Base-by-base conservation (phyloP, 2,888 invertebrate species). In the Phengaris arion region DNA sequence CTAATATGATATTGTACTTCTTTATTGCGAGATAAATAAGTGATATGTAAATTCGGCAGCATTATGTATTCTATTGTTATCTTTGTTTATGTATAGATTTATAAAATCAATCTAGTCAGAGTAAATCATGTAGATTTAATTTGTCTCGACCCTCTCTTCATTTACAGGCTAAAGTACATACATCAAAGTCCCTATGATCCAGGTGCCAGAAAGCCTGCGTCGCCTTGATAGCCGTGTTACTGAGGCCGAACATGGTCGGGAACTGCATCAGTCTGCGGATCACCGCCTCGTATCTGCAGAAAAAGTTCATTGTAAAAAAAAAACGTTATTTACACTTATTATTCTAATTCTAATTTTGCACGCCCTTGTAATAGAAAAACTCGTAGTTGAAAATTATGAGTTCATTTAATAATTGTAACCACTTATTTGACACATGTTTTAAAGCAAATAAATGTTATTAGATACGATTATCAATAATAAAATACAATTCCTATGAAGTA, bases 151-250 rank as follows among this genome's bases (percentile, higher is more conserved):
- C 48, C 48, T 35, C 4, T 35, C 4, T 48, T 48, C 6, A 48
- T 48, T 48, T 48, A 48, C 6, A 1, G 7, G 48, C 48, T 55
- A 55, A 2, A 22, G 2, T 7, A 87, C 93, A 93, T 87, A 97
- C 97, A 86, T 96, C 95, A 88, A 96, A 97, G 84, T 97, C 96
- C 77, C 96, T 96, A 83, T 98, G 98, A 89, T 98, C 98, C 13
- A 98, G 92, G 81, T 97, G 95, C 98, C 98, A 98, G 86, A 98
- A 97, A 0, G 97, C 98, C 83, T 97, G 97, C 0, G 97, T 96
- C 0, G 97, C 95, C 85, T 97, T 97, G 48, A 96, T 96, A 0
- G 96, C 87, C 0, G 96, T 95, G 22, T 96, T 95, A 75, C 96
- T 96, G 6, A 98, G 89, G 75, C 96, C 95, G 81, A 98, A 97